These are phyloP conservation scores for Sparus aurata DNA, from an alignment of 2,797 vertebrate species.

Conservation along the genomic window DNA sequence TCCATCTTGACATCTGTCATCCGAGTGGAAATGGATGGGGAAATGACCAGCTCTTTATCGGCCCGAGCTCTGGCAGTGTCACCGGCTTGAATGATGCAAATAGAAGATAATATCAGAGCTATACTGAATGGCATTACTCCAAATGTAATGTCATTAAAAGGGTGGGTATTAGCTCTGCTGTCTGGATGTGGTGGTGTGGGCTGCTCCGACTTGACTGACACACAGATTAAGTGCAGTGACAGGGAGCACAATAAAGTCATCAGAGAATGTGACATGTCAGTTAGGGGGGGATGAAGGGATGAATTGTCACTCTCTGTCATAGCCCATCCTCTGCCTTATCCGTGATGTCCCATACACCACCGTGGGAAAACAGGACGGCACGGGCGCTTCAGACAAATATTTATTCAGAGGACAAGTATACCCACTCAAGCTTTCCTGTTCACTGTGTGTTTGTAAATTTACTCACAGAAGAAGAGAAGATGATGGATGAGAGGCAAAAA, in stretches of 20 bases:
- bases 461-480: slow-evolving; percentile 57
- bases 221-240: slow-evolving; percentile 94
- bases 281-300: slow-evolving; percentile 89
- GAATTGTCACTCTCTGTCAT: slow-evolving; percentile 93
- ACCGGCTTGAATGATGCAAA: slow-evolving; percentile 88
- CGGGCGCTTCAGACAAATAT: slow-evolving; percentile 76
- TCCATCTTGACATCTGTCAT: slow-evolving; percentile 88
- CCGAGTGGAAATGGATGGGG: slow-evolving; percentile 84
- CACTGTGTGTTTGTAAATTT: slow-evolving; percentile 66
- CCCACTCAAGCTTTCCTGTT: slow-evolving; percentile 74
- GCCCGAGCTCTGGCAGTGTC: slow-evolving; percentile 75
- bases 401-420: slow-evolving; percentile 81
- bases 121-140: slow-evolving; percentile 90
- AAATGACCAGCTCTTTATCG: slow-evolving; percentile 87
- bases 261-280: slow-evolving; percentile 95
- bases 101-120: slow-evolving; percentile 87
- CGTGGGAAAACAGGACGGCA: slow-evolving; percentile 86
- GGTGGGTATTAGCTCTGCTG: slow-evolving; percentile 86
- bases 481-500: slow-evolving; percentile 38
- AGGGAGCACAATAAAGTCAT: slow-evolving; percentile 93
- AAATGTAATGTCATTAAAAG: slow-evolving; percentile 90
- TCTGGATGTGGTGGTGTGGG: slow-evolving; percentile 81
- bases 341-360: slow-evolving; percentile 89
- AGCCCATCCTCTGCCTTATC: slow-evolving; percentile 89
- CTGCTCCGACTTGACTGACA: slow-evolving; percentile 87